Evolutionary conservation across 2,113 vertebrate species (phyloP), one percentile per base, ranked within the genome.

Genomic region (Cricetomys ansorgei): DNA sequence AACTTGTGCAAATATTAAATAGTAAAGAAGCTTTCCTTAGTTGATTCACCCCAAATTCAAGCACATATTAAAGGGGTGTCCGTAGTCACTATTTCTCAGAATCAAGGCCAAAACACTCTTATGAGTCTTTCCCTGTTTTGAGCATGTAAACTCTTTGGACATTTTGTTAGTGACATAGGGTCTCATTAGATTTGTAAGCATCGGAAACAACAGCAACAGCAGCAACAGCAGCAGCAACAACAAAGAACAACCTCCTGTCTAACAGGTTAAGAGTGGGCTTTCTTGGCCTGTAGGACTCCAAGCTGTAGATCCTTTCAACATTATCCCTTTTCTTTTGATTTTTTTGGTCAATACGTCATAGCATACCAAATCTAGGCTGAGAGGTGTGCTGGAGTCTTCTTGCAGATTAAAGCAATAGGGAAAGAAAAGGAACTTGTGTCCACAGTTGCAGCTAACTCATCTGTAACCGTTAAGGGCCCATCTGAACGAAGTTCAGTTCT

Each of bases 21-120:
- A 92, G 79, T 17, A 67, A 91, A 87, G 55, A 94, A 75, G 48
- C 40, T 94, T 88, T 90, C 75, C 83, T 88, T 95, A 92, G n/a
- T n/a, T 91, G 27, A 72, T 4, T 59, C 40, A 89, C n/a, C n/a
- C 86, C 13, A 91, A 97, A 87, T 87, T 79, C 50, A 93, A 89
- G 48, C 50, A 50, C 64, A 23, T 89, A 21, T 91, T 85, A 93
- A 91, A 57, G 45, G 53, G 65, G 5, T 57, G 23, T 55, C 34
- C 19, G 70, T 65, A 57, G 53, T 89, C 62, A 92, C 29, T 83
- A 62, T 57, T 93, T 94, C 48, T 93, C 62, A 91, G 95, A 45
- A 79, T 89, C 40, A 73, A 43, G 27, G 43, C 37, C 37, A 53
- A 96, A 89, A 55, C n/a, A 81, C 1, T n/a, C 65, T 88, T 65